Conservation (phyloP, 2,113 vertebrate species). For the Engystomops pustulosus region DNA sequence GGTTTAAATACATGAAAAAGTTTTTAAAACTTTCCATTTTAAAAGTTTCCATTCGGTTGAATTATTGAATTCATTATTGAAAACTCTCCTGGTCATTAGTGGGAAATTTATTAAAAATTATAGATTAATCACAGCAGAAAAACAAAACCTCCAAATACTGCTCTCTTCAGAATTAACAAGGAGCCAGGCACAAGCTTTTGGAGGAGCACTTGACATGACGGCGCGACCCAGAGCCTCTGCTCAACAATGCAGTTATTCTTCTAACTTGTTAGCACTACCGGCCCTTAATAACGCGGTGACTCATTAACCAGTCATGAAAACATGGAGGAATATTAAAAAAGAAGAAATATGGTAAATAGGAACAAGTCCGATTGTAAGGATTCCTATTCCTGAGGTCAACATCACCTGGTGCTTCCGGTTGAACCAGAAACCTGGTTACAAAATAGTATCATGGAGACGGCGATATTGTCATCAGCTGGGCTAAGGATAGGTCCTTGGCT, state of each 20-base stretch:
- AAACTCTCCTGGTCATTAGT: not conserved
- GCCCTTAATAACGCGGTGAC: not conserved
- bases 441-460: too few species aligned
- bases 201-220: conserved; percentile 14
- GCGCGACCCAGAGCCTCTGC: not conserved
- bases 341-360: not conserved
- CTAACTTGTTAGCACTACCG: not conserved
- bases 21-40: too few species aligned
- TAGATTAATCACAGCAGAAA: not conserved
- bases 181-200: not conserved
- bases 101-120: not conserved
- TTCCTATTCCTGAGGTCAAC: not conserved
- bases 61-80: too few species aligned
- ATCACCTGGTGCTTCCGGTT: not conserved
- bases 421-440: too few species aligned
- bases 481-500: not conserved
- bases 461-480: not conserved
- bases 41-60: too few species aligned
- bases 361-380: not conserved
- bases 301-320: conserved; percentile 13
- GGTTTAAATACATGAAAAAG: too few species aligned
- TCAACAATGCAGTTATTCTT: not conserved
- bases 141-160: not conserved
- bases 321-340: not conserved
- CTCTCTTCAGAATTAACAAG: not conserved